Conservation (phyloP, 2,113 vertebrate genomes). For the Recurvirostra avosetta region DNA sequence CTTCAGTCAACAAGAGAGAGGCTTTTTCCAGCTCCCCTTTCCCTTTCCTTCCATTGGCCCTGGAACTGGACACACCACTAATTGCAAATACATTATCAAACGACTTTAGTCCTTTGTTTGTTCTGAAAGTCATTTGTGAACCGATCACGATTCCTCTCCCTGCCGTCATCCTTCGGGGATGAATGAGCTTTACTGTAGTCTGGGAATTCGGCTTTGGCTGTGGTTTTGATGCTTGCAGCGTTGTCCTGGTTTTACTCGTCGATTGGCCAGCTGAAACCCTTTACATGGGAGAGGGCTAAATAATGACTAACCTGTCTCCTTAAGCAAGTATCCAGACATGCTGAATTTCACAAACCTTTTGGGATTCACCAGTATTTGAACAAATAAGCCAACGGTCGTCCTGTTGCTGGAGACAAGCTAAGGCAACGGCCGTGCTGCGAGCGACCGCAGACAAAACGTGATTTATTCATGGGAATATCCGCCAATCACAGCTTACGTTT, state of each 20-base stretch:
- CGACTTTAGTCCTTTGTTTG: neutral
- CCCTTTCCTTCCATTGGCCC: neutral
- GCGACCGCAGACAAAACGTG: neutral
- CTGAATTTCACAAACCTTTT: neutral
- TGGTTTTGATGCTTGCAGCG: neutral
- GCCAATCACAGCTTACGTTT: neutral
- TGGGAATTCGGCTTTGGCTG: neutral
- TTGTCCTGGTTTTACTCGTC: neutral
- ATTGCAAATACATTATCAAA: neutral
- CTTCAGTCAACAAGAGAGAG: neutral
- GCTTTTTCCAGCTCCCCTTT: neutral
- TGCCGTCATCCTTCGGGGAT: neutral
- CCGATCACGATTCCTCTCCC: neutral
- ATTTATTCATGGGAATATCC: neutral
- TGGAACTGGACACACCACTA: neutral
- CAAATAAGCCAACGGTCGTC: neutral
- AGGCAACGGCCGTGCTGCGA: neutral
- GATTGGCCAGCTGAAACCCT: neutral
- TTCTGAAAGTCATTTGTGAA: neutral
- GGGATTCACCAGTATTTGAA: neutral
- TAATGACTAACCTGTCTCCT: neutral
- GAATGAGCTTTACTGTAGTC: neutral
- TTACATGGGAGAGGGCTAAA: neutral
- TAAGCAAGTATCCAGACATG: neutral
- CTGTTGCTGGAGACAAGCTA: neutral